Base-by-base conservation (phyloP, 2,888 invertebrate genomes). In the Apamea anceps region DNA sequence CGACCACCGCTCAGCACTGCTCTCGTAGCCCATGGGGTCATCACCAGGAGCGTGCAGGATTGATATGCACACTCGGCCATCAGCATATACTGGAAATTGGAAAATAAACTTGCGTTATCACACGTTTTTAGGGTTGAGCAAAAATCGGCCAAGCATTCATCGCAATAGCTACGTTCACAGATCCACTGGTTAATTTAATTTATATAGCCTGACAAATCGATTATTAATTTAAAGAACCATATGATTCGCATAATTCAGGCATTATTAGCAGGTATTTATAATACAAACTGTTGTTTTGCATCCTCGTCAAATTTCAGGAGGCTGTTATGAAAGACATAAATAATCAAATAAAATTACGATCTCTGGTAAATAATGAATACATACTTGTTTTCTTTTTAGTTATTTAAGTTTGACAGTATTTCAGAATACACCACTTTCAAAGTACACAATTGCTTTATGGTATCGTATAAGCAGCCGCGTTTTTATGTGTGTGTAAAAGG, bases 11-110 rank as follows among this genome's bases (percentile, higher is more conserved):
- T 99, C 99, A 4, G 99, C 99, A 92, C 99, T 99, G 77, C 99
- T 98, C 95, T 99, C 99, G 91, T 99, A 99, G n/a, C 99, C 99
- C 98, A 99, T 99, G 0, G 99, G 99, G 96, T 99, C 99, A 95
- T 99, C 99, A 1, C 99, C 99, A 0, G 99, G 99, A 0, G 99
- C 99, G 95, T 99, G 99, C 37, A 99, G 97, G 93, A 99, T 99
- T 76, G 99, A 99, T 94, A 99, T 99, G 95, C 99, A 99, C 4
- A 99, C 99, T 92, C 99, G 97, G 0, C 99, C 99, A 97, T 99
- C 99, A 2, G 99, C 97, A 95, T 99, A 99, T 91, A 99, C 96
- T 96, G 91, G 13, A 91, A 89, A 57, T 37, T 57, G 0, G 4
- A 10, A 32, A 51, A 71, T 25, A 51, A 48, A n/a, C 7, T 12